phyloP scores from a whole-genome alignment of 2,797 vertebrate genomes.

The Lutjanus argentimaculatus region DNA sequence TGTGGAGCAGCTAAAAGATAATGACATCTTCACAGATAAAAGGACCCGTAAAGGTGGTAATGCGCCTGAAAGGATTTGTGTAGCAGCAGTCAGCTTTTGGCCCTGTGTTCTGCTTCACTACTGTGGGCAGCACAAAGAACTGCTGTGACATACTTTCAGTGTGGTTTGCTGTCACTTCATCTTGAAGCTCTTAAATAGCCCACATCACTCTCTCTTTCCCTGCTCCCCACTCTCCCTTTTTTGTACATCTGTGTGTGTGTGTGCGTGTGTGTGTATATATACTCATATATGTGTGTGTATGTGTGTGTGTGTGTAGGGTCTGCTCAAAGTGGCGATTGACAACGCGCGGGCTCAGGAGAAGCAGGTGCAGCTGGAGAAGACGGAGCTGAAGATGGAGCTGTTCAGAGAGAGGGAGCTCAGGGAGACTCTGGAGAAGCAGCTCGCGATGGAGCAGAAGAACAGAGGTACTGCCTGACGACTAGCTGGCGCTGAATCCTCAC shows the following conservation, averaged over 20 bases:
- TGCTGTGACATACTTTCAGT: conserved; percentile 62
- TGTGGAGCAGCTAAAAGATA: conserved; percentile 13
- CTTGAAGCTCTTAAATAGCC: conserved; percentile 64
- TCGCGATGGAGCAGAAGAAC: conserved; percentile 99
- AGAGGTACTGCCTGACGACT: conserved; percentile 89
- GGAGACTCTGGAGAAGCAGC: conserved; percentile 98
- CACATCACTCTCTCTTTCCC: conserved; percentile 55
- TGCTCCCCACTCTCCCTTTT: neutral
- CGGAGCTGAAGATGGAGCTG: conserved; percentile 99
- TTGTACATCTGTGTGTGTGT: conserved; percentile 11
- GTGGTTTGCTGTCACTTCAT: conserved; percentile 65
- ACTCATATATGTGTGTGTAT: conserved; percentile 26
- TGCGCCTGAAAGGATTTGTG: conserved; percentile 34
- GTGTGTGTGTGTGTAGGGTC: conserved; percentile 86
- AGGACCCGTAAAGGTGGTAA: conserved; percentile 12
- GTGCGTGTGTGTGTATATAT: conserved; percentile 70
- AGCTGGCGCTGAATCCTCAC: conserved; percentile 45
- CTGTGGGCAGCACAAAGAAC: conserved; percentile 49
- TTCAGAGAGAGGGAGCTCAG: conserved; percentile 98
- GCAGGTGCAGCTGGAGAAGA: conserved; percentile 99
- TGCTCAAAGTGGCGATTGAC: conserved; percentile 99
- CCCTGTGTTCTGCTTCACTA: conserved; percentile 34
- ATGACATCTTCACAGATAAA: conserved; percentile 23
- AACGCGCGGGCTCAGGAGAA: conserved; percentile 99
- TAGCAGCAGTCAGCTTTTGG: conserved; percentile 34